Evolutionary conservation across 2,113 vertebrate species (phyloP), one percentile per base, ranked within the genome.

Genomic region (Todiramphus saurophagus): DNA sequence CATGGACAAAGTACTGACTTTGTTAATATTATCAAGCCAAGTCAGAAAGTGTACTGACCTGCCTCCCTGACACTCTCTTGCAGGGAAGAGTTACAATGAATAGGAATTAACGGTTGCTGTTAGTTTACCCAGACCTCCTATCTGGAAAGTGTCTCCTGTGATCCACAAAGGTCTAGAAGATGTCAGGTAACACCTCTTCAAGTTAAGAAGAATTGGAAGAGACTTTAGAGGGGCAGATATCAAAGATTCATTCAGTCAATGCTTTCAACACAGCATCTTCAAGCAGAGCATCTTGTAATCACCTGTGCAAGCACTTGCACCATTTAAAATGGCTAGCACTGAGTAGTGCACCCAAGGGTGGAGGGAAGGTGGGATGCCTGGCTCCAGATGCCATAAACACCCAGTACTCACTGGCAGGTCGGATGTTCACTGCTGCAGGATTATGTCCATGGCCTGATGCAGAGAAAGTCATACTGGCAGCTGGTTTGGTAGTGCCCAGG

Each of bases 381-480:
- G 12, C 28, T 68, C 53, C 62, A 51, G 53, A n/a, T 76, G 48
- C 39, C 5, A 5, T 13, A 13, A 91, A 58, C 30, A 31, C 16
- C 1, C 0, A 15, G 73, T n/a, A 15, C 0, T 1, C 1, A 0
- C 20, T 39, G 20, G 8, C 58, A 74, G 64, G 37, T 41, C 53
- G 60, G 27, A 39, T 69, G 11, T 27, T 77, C 48, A 35, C 41
- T 41, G 17, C 74, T 82, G 60, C n/a, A 68, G 39, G 23, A 21
- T n/a, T 25, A 21, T 11, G 30, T 30, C 44, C 3, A 5, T 33
- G 68, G 50, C 23, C 30, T 77, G 37, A 63, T n/a, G 5, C 41
- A 59, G 37, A 33, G 31, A 75, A 9, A 64, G 23, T 9, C 8
- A 10, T 24, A 33, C 14, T 72, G 15, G 41, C 51, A 60, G 23